phyloP scores from a whole-genome alignment of 2,113 vertebrate species.

The Symphodus melops region DNA sequence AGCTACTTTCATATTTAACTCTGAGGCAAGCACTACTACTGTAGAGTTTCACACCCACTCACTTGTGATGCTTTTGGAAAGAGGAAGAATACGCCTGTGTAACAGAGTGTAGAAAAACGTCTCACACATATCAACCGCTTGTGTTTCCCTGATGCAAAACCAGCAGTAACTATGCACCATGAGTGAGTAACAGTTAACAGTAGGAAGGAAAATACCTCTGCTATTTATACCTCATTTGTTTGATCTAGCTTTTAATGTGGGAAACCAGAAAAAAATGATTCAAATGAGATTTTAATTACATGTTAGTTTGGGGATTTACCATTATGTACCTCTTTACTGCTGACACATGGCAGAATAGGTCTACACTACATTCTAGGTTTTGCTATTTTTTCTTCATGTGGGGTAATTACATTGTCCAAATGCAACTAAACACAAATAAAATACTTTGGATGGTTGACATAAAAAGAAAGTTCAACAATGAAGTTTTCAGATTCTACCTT shows the following conservation, averaged over 20 bases:
- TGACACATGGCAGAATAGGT: conserved; percentile 1
- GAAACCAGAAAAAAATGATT: conserved; percentile 18
- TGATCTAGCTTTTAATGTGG: neutral
- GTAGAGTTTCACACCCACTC: conserved; percentile 2
- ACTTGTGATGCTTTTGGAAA: conserved; percentile 35
- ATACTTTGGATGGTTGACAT: neutral
- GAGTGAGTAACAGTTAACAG: neutral
- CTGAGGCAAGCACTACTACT: neutral
- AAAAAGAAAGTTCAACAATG: neutral
- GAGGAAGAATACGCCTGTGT: conserved; percentile 47
- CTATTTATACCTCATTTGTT: neutral
- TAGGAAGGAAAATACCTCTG: neutral
- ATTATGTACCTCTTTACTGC: neutral
- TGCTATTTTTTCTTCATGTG: neutral
- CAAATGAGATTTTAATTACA: conserved; percentile 14
- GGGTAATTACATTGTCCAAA: neutral
- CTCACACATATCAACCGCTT: neutral
- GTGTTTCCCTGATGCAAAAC: conserved; percentile 50
- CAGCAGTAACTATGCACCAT: conserved; percentile 9
- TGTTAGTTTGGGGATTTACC: neutral
- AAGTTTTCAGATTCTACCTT: neutral
- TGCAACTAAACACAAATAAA: neutral
- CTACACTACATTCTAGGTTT: neutral
- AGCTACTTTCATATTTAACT: neutral
- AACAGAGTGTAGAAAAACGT: conserved; percentile 18